Conservation (phyloP, 2,888 invertebrate genomes). For the Tetropium fuscum region DNA sequence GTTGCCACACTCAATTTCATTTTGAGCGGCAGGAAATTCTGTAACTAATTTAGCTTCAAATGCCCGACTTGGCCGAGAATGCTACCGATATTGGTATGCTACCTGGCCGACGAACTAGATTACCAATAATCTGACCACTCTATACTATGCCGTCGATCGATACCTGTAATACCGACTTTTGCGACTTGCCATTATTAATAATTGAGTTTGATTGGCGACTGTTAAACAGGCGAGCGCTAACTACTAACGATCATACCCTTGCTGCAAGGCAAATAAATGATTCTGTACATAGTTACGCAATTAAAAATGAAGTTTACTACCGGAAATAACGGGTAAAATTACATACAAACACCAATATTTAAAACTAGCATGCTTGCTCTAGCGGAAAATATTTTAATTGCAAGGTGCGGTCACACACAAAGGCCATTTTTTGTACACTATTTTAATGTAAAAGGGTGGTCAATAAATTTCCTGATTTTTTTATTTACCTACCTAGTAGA, state of each 20-base stretch:
- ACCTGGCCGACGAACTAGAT: slow-evolving; percentile 8
- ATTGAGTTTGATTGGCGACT: slow-evolving; percentile 16
- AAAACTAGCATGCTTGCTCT: no score
- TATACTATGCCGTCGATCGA: slow-evolving; percentile 4
- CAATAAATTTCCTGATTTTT: no score
- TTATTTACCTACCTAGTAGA: no score
- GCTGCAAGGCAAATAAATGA: not conserved
- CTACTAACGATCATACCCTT: not conserved
- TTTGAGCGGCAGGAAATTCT: slow-evolving; percentile 12
- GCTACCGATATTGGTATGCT: slow-evolving; percentile 5
- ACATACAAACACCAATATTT: no score
- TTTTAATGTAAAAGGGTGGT: no score
- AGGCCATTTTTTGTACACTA: no score
- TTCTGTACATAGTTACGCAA: not conserved
- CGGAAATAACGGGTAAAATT: no score
- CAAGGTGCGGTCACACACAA: no score
- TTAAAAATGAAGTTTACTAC: not conserved
- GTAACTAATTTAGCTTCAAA: slow-evolving; percentile 16
- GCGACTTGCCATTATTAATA: slow-evolving; percentile 14
- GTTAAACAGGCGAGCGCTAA: slow-evolving; percentile 1
- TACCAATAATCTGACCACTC: slow-evolving; percentile 11
- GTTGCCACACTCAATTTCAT: not conserved
- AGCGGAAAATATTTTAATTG: no score
- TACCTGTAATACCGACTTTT: slow-evolving; percentile 2
- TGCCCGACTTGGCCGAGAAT: slow-evolving; percentile 5